Base-by-base conservation (phyloP, 30 jellyfish, hydroid and myxozoan species). In the Turritopsis rubra region DNA sequence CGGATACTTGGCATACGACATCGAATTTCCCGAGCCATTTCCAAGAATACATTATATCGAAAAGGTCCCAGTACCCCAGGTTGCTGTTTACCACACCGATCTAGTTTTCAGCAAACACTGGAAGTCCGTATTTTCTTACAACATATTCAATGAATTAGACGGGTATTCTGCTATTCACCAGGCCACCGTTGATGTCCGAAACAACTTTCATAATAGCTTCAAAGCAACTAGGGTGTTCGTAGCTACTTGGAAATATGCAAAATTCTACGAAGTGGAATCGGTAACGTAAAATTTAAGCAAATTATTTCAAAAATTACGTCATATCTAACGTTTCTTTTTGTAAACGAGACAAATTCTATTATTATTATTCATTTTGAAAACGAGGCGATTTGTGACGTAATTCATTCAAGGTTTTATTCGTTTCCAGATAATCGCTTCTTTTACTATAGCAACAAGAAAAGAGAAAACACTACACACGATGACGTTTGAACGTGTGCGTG, bases 21-120 rank as follows among this genome's bases (percentile, higher is more conserved):
- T n/a, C 17, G 31, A 16, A 19, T 68, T 68, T 68, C 77, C 77
- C 9, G 16, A 23, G 19, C 31, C 28, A n/a, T 68, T 68, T 27
- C 77, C 77, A 41, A 41, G 60, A 41, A 41, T 13, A 41, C 60
- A 41, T 13, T 41, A 41, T 13, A 13, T 41, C 9, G 60, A 41
- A 41, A 22, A 17, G 17, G 19, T 68, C 9, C 30, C 77, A 68
- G 77, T 27, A 0, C 77, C 77, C 16, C 77, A 68, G 19, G 30
- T 68, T 16, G 77, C 77, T 68, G 30, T 68, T 19, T 68, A n/a
- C 30, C 77, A 68, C 77, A 68, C 77, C 19, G 77, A 68, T 27
- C 19, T 68, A 19, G 0, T 68, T 23, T 68, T 68, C 30, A 68
- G 16, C 0, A n/a, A n/a, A 17, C 77, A 68, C 0, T n/a, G 28